Percentiles rank a stretch among this genome's conserved stretches.
Conservation (phyloP, 2,113 vertebrate genomes). For the Antigone vipio region DNA sequence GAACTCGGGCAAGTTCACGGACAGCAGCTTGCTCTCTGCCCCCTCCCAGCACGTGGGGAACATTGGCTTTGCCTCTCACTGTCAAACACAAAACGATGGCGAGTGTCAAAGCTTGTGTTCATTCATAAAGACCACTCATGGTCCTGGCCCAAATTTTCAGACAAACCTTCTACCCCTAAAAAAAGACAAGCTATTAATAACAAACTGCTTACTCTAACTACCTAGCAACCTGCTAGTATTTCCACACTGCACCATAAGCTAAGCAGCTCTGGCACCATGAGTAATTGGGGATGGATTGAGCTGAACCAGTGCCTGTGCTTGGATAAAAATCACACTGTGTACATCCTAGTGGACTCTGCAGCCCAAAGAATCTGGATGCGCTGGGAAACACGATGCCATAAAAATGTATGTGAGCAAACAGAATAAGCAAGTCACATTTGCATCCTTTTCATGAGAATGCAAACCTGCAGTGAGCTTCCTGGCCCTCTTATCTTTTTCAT, state of each 20-base stretch:
- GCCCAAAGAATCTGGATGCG: background rate
- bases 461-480: background rate
- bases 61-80: background rate
- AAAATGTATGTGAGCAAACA: background rate
- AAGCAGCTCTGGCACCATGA: background rate
- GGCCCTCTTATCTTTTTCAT: background rate
- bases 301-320: background rate
- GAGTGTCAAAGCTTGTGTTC: background rate
- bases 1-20: fast-evolving
- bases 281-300: background rate
- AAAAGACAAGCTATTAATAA: fast-evolving
- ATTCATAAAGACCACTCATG: background rate
- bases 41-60: background rate
- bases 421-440: background rate
- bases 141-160: background rate
- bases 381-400: background rate
- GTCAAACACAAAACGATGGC: fast-evolving
- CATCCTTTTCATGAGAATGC: background rate
- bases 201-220: background rate
- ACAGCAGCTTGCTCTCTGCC: background rate
- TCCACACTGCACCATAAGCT: background rate
- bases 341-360: background rate
- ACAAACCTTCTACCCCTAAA: background rate
- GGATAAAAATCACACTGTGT: background rate
- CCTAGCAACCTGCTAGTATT: background rate